Evolutionary conservation across 2,113 vertebrate genomes (phyloP), one percentile per base, ranked within the genome.

Genomic region (Etheostoma cragini): DNA sequence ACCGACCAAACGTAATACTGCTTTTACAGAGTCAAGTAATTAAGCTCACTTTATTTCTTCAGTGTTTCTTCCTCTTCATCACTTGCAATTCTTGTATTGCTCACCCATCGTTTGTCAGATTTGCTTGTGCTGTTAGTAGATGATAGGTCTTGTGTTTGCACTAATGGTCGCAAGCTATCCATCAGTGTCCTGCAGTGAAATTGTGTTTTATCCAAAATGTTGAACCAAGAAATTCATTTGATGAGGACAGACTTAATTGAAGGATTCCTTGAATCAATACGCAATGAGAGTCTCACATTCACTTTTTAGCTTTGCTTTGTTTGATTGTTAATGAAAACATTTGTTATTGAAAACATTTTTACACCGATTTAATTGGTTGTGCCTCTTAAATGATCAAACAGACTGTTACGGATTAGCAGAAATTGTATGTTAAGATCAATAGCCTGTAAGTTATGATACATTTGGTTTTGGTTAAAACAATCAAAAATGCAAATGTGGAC

Each of bases 111-210:
- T 24, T 26, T 19, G 16, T 85, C 47, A n/a, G 14, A 74, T 57
- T 54, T 33, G 46, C 54, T 80, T 14, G 57, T 82, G 80, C 50
- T 78, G 24, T 70, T 16, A n/a, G 76, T 52, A 79, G 47, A 69
- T 61, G 53, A 56, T n/a, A 0, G 22, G 19, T 69, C 68, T 70
- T 71, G 67, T 70, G 64, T 75, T 88, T 87, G 79, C 73, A 53
- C 53, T 68, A 61, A 61, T 75, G 56, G 33, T 63, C n/a, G 2
- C 49, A 64, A 52, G 56, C 46, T 49, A 22, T n/a, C 22, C 16
- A 49, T 81, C 60, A 53, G 8, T 30, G n/a, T 74, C 42, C 46
- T n/a, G 35, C 11, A 63, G 61, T 73, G n/a, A 45, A 63, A 49
- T 47, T 52, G 22, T 49, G 19, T 78, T 66, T 50, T 2, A 57